Evolutionary conservation across 2,888 invertebrate species (phyloP).

Genomic region (Marasmarcha lunaedactyla): DNA sequence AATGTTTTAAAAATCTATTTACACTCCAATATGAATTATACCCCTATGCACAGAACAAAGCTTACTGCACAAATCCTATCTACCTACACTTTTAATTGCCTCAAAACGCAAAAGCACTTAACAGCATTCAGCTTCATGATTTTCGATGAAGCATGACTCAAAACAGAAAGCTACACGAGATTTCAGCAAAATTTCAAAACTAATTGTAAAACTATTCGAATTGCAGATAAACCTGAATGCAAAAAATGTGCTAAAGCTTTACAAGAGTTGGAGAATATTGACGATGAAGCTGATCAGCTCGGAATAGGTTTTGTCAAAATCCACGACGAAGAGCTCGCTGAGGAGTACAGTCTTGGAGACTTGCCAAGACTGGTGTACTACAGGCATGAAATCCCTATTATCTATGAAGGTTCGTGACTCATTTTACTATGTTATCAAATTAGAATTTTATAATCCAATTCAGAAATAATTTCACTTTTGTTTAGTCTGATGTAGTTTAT

Average conservation of each 20-base stretch:
- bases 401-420: conserved; percentile 85
- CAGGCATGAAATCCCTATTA: conserved; percentile 93
- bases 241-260: conserved; percentile 92
- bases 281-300: conserved; percentile 93
- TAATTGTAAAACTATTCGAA: conserved; percentile 11
- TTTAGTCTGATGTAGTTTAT: too few species aligned
- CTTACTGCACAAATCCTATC: conserved; percentile 14
- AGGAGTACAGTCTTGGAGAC: conserved; percentile 91
- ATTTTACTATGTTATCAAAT: conserved; percentile 21
- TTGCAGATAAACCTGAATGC: conserved; percentile 91
- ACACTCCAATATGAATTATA: conserved; percentile 2
- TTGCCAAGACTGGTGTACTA: conserved; percentile 93
- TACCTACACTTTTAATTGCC: background rate
- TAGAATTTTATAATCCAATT: too few species aligned
- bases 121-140: conserved; percentile 51
- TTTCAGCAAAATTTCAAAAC: too few species aligned
- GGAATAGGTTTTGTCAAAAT: conserved; percentile 96
- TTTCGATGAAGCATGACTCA: conserved; percentile 39
- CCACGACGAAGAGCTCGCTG: conserved; percentile 89
- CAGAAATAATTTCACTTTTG: too few species aligned
- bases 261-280: conserved; percentile 92
- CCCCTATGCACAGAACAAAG: conserved; percentile 25
- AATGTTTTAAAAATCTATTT: too few species aligned
- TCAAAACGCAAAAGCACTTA: conserved; percentile 34
- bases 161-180: conserved; percentile 1